Evolutionary conservation across 2,113 vertebrate genomes (phyloP).

Genomic region (Atherinomorus stipes): DNA sequence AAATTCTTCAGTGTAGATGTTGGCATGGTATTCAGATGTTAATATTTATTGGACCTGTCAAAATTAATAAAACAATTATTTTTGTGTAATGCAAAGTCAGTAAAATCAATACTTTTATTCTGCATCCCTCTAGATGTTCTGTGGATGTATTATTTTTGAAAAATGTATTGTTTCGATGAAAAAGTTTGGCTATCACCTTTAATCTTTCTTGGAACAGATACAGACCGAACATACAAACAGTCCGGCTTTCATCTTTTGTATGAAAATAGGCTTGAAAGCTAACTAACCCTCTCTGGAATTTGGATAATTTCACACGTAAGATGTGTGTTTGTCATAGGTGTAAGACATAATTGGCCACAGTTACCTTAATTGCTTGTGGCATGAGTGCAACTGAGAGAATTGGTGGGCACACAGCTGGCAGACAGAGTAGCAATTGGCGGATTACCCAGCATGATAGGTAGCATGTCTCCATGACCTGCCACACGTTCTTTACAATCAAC

Average conservation of each 20-base stretch:
- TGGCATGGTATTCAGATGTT: too few species aligned
- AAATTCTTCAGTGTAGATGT: too few species aligned
- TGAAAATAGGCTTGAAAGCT: not conserved
- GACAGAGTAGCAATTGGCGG: conserved; percentile 54
- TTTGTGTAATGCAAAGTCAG: too few species aligned
- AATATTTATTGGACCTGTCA: too few species aligned
- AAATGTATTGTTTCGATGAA: too few species aligned
- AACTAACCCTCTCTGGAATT: not conserved
- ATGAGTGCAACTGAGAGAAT: conserved; percentile 34
- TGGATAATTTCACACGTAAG: conserved; percentile 22
- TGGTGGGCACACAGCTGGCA: conserved; percentile 62
- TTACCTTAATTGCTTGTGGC: conserved; percentile 49
- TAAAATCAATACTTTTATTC: too few species aligned
- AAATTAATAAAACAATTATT: too few species aligned
- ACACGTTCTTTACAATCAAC: conserved; percentile 57
- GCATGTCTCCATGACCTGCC: conserved; percentile 61
- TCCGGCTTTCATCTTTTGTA: not conserved
- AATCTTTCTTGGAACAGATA: not conserved
- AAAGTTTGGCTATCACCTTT: too few species aligned
- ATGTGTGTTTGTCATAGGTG: conserved; percentile 24
- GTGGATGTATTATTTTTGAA: too few species aligned
- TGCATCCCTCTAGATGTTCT: too few species aligned
- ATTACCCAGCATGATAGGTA: conserved; percentile 68
- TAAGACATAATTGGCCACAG: conserved; percentile 41
- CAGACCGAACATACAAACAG: not conserved